phyloP scores from a whole-genome alignment of 2,113 vertebrate species.

The Nannospalax galili region DNA sequence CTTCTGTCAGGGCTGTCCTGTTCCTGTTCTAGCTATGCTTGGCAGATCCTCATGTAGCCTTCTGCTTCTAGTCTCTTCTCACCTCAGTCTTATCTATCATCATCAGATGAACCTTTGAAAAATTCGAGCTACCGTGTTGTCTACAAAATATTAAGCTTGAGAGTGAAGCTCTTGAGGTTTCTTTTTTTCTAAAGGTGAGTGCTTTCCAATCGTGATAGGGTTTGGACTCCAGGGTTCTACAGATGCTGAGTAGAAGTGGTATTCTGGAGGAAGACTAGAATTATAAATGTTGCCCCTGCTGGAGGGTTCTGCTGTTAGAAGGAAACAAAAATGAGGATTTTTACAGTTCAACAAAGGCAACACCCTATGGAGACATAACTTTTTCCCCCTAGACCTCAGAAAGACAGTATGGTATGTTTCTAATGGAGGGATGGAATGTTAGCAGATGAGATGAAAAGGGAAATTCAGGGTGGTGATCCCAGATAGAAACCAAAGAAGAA shows the following conservation, averaged over 20 bases:
- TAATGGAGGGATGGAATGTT: background rate
- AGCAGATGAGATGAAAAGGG: background rate
- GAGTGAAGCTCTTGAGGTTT: background rate
- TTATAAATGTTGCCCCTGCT: background rate
- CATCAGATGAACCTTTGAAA: background rate
- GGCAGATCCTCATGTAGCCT: background rate
- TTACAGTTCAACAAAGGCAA: background rate
- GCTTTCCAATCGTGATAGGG: constrained; percentile 11
- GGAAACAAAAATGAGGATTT: background rate
- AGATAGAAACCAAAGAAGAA: background rate
- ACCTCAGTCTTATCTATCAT: background rate
- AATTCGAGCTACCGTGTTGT: background rate
- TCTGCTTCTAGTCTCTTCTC: background rate
- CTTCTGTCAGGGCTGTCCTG: rapidly evolving
- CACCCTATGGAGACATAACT: background rate
- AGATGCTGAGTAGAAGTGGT: background rate
- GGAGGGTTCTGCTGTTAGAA: background rate
- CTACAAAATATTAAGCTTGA: constrained; percentile 26
- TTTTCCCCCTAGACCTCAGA: background rate
- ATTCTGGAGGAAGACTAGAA: background rate
- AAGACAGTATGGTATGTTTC: background rate
- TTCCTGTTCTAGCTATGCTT: background rate
- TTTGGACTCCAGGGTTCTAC: constrained; percentile 3
- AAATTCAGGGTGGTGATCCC: background rate
- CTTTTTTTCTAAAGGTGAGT: background rate